phyloP scores from a whole-genome alignment of 2,888 invertebrate species.

The Drosophila robusta region DNA sequence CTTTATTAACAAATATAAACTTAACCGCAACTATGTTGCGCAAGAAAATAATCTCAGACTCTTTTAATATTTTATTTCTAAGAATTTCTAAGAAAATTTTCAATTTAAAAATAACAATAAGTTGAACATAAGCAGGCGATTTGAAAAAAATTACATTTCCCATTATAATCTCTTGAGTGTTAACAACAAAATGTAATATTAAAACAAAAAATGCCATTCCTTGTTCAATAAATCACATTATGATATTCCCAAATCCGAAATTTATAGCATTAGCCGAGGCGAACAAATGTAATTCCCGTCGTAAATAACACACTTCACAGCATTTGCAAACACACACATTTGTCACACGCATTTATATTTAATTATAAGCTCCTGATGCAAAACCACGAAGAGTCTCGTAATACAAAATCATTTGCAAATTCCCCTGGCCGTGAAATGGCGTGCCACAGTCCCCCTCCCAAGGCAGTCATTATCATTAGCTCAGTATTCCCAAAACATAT shows the following conservation, averaged over 20 bases:
- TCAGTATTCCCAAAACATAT: constrained; percentile 66
- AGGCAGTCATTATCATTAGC: constrained; percentile 63
- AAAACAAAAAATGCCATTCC: too few species aligned
- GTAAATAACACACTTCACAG: constrained; percentile 1
- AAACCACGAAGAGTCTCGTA: constrained; percentile 42
- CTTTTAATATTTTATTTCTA: too few species aligned
- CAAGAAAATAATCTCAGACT: too few species aligned
- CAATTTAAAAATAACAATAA: too few species aligned
- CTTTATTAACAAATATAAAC: too few species aligned
- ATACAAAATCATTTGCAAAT: constrained; percentile 53
- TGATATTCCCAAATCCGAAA: neutral
- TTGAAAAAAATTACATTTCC: too few species aligned
- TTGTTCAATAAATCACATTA: constrained; percentile 17
- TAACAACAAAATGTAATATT: neutral
- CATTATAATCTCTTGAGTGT: neutral
- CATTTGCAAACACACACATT: constrained; percentile 42
- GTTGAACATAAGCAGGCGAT: neutral
- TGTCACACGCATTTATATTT: constrained; percentile 62
- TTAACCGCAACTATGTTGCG: too few species aligned
- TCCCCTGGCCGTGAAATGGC: constrained; percentile 22
- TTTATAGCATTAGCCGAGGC: constrained; percentile 1
- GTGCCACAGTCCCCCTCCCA: constrained; percentile 22
- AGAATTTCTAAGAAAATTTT: too few species aligned
- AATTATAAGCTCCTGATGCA: constrained; percentile 50
- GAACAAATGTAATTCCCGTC: constrained; percentile 6